Evolutionary conservation across 2,797 vertebrate species (phyloP).

Genomic region (Epinephelus coioides): DNA sequence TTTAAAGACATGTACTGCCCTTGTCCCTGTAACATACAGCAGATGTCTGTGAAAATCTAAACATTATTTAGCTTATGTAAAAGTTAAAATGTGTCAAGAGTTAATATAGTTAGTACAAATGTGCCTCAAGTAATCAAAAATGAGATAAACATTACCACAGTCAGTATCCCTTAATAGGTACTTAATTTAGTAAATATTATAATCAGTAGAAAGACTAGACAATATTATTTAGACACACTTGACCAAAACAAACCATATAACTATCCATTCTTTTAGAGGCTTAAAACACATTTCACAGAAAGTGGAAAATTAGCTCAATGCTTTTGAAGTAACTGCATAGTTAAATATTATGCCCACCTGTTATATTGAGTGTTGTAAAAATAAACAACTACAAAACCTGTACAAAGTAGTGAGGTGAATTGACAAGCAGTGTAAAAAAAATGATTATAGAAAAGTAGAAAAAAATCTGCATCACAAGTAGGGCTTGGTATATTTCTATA

Average conservation of each 20-base stretch:
- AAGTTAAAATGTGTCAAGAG: not conserved
- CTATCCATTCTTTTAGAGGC: not conserved
- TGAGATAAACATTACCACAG: no score
- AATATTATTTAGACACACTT: not conserved
- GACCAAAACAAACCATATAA: not conserved
- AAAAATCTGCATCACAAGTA: not conserved
- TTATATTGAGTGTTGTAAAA: no score
- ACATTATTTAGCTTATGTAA: not conserved
- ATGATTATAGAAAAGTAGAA: not conserved
- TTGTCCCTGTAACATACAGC: not conserved
- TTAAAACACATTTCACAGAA: not conserved
- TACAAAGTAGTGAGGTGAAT: not conserved
- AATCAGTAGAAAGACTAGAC: not conserved
- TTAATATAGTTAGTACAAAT: not conserved
- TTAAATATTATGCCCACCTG: not conserved
- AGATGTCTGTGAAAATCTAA: not conserved
- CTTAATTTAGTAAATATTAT: not conserved
- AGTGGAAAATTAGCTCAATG: not conserved
- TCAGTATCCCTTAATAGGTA: not conserved
- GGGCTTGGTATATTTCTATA: not conserved
- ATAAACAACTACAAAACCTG: no score
- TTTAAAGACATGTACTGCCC: constrained; percentile 16
- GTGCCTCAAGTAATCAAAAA: not conserved
- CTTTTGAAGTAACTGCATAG: not conserved
- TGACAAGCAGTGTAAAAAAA: not conserved